Percentiles rank a stretch among this genome's conserved stretches.
Conservation (phyloP, 2,888 invertebrate species). For the Mactromeris polynyma region DNA sequence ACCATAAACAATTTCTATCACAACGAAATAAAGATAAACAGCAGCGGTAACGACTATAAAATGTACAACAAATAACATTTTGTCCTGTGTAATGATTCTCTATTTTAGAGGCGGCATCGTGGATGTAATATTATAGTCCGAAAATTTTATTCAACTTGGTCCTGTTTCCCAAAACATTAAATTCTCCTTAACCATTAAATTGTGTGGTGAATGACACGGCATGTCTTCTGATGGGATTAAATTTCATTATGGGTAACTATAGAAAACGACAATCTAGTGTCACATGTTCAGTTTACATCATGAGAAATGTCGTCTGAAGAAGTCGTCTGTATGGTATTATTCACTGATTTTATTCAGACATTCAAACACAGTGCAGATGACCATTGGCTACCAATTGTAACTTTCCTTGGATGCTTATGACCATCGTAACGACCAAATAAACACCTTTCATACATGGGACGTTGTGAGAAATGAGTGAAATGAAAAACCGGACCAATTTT, state of each 20-base stretch:
- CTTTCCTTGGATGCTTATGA: slow-evolving; percentile 30
- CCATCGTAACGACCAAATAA: neutral
- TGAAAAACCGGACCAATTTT: slow-evolving; percentile 32
- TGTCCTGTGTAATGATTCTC: neutral
- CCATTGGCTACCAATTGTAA: slow-evolving; percentile 23
- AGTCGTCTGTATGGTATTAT: neutral
- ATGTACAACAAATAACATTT: neutral
- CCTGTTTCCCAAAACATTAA: neutral
- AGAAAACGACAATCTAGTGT: slow-evolving; percentile 10
- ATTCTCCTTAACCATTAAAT: slow-evolving; percentile 20
- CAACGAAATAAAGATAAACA: neutral
- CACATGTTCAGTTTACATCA: neutral
- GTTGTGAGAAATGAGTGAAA: slow-evolving; percentile 1
- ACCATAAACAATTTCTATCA: too few species aligned
- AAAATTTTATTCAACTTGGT: neutral
- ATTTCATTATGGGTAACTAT: slow-evolving; percentile 1
- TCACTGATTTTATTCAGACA: neutral
- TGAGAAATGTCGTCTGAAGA: neutral
- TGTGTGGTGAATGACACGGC: neutral
- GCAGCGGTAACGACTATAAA: neutral
- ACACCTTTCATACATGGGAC: neutral
- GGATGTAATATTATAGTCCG: neutral
- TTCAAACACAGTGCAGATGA: neutral
- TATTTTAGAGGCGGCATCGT: neutral
- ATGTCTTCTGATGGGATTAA: neutral